A percentile compares a stretch with the other conserved stretches of the same genome.
Conservation (phyloP, 2,888 invertebrate species). For the Plutella xylostella region DNA sequence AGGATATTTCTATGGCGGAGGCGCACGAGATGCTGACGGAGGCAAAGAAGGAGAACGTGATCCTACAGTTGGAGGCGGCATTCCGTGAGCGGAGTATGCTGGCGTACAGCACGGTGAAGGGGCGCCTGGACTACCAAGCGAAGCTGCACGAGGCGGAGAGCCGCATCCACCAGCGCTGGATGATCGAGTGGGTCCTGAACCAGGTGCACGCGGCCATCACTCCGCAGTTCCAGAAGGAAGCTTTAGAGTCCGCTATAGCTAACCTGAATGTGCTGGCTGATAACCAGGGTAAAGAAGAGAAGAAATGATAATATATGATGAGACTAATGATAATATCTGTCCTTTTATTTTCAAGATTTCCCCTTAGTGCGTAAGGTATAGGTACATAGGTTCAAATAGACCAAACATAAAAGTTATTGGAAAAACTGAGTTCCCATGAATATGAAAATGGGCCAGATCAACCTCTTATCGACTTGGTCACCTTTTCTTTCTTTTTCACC, state of each 20-base stretch:
- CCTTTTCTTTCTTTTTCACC: no score
- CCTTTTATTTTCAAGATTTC: no score
- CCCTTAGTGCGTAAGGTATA: no score
- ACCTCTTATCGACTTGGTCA: no score
- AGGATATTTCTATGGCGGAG: slow-evolving; percentile 79
- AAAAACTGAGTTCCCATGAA: no score
- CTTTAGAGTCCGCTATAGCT: slow-evolving; percentile 84
- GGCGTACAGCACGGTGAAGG: slow-evolving; percentile 73
- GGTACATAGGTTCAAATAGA: no score
- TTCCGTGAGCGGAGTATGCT: slow-evolving; percentile 75
- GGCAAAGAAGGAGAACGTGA: slow-evolving; percentile 91
- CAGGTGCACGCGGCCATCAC: slow-evolving; percentile 87
- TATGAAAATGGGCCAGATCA: no score
- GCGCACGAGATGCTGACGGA: slow-evolving; percentile 81
- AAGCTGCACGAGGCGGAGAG: slow-evolving; percentile 81
- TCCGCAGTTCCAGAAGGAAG: slow-evolving; percentile 89
- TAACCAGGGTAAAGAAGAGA: no score
- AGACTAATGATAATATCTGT: no score
- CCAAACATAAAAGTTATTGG: no score
- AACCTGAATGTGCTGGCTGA: slow-evolving; percentile 82
- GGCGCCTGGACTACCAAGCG: slow-evolving; percentile 89
- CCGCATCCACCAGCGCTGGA: slow-evolving; percentile 90
- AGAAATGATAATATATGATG: no score
- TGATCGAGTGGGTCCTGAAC: slow-evolving; percentile 91
- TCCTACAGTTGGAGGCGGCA: slow-evolving; percentile 92